phyloP scores from a whole-genome alignment of 1,140 invertebrate genomes.

The Musca vetustissima region DNA sequence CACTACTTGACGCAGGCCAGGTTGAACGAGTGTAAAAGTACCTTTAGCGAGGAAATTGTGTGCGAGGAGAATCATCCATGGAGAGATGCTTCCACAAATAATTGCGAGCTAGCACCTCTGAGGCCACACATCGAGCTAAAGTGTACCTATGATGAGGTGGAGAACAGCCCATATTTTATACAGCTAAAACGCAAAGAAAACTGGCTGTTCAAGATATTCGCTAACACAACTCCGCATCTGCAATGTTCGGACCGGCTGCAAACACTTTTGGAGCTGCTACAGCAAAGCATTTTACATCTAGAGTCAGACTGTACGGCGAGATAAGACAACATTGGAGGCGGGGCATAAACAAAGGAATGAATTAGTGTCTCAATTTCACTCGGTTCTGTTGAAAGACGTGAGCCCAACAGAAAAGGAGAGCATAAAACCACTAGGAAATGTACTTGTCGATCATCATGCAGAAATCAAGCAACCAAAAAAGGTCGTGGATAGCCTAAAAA shows the following conservation, averaged over 20 bases:
- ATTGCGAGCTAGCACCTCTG: neutral
- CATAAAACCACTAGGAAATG: neutral
- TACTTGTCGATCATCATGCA: neutral
- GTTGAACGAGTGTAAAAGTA: neutral
- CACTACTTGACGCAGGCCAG: neutral
- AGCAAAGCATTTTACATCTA: neutral
- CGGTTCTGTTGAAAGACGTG: neutral
- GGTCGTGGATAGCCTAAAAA: neutral
- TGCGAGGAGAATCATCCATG: neutral
- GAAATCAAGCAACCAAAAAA: neutral
- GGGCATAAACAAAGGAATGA: neutral
- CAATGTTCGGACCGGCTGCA: neutral
- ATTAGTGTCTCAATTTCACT: neutral
- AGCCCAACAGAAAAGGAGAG: too few relatives aligned
- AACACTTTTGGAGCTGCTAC: neutral
- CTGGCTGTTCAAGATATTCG: neutral
- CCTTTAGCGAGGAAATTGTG: neutral
- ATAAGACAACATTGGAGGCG: neutral
- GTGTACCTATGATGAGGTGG: neutral
- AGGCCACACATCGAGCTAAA: neutral
- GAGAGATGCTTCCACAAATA: neutral
- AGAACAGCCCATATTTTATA: neutral
- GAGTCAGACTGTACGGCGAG: neutral
- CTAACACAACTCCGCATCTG: neutral
- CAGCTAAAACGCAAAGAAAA: neutral